Evolutionary conservation across 2,888 invertebrate species (phyloP).

Genomic region (Salticus scenicus): DNA sequence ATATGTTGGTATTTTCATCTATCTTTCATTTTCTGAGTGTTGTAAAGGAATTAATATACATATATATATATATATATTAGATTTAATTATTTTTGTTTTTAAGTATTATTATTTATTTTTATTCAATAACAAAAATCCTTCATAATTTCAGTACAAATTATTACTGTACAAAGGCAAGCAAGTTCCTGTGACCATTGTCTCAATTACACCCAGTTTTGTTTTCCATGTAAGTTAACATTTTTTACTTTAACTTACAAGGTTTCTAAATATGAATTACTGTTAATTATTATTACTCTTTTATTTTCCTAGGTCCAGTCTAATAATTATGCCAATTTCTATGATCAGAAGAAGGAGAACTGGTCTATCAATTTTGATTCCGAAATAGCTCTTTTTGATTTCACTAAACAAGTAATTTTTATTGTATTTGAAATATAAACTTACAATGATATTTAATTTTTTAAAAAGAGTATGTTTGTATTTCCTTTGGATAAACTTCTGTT

Average conservation of each 20-base stretch:
- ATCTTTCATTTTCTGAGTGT: too few relatives aligned
- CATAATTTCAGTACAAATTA: conserved; percentile 62
- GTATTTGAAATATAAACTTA: too few relatives aligned
- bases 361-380: conserved; percentile 78
- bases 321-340: conserved; percentile 77
- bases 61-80: too few relatives aligned
- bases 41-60: too few relatives aligned
- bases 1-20: too few relatives aligned
- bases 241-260: too few relatives aligned
- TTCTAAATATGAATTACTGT: too few relatives aligned
- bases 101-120: neutral
- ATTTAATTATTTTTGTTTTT: too few relatives aligned
- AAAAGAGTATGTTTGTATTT: too few relatives aligned
- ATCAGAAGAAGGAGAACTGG: conserved; percentile 79
- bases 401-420: conserved; percentile 45
- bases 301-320: conserved; percentile 69
- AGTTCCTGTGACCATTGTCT: conserved; percentile 53
- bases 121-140: neutral
- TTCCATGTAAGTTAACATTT: conserved; percentile 70
- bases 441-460: too few relatives aligned
- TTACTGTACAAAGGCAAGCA: conserved; percentile 70
- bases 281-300: too few relatives aligned
- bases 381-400: conserved; percentile 43
- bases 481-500: too few relatives aligned
- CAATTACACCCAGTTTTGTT: conserved; percentile 51